Percentiles rank a stretch among this genome's conserved stretches.
Conservation (phyloP, 2,888 invertebrate species). For the Syrphus vitripennis region DNA sequence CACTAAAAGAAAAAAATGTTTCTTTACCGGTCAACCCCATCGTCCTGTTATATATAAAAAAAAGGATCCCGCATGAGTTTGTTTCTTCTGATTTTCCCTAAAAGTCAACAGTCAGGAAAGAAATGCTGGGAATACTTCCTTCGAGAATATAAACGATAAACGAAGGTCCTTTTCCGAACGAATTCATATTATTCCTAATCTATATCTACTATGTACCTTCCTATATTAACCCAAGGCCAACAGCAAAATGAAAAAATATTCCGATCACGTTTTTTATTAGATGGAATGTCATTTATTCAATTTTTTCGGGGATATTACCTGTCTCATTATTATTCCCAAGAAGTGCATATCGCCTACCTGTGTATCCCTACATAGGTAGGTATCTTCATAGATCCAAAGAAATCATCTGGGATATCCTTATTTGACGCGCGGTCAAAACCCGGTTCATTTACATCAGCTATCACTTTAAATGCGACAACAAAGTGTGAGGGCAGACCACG, state of each 20-base stretch:
- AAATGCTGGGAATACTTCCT: conserved; percentile 28
- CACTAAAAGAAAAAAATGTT: conserved; percentile 37
- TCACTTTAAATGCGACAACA: conserved; percentile 22
- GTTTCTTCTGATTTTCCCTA: conserved; percentile 9
- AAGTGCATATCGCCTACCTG: conserved; percentile 65
- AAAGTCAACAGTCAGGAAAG: conserved; percentile 46
- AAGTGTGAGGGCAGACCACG: background rate
- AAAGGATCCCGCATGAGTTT: background rate
- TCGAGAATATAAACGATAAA: background rate
- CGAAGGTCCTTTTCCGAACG: conserved; percentile 10
- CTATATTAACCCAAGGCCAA: background rate
- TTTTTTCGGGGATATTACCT: conserved; percentile 70
- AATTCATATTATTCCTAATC: background rate
- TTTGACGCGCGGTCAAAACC: conserved; percentile 18
- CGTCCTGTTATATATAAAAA: background rate
- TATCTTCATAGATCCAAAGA: background rate
- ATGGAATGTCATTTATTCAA: conserved; percentile 72
- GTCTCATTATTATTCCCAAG: conserved; percentile 69
- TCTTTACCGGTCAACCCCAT: conserved; percentile 53
- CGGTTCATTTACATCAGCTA: conserved; percentile 59
- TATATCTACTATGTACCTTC: background rate
- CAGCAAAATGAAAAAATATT: conserved; percentile 31
- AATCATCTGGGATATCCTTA: conserved; percentile 6
- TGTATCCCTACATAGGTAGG: background rate
- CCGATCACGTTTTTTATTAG: conserved; percentile 72